Evolutionary conservation across 2,797 vertebrate genomes (phyloP).

Genomic region (Helicolenus hilgendorfi): DNA sequence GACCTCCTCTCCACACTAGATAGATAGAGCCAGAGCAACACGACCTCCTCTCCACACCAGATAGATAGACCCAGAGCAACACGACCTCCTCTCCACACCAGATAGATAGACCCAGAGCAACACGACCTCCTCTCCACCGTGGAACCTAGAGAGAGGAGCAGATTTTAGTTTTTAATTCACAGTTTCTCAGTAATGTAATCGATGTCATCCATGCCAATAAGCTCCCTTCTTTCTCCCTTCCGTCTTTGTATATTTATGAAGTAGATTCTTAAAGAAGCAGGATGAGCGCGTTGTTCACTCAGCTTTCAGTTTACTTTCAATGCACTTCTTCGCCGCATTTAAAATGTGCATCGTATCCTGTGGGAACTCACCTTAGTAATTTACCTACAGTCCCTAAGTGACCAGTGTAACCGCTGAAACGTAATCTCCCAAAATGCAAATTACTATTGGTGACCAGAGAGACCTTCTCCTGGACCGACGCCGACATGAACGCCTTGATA

Average conservation of each 20-base stretch:
- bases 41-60: fast-evolving
- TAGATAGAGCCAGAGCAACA: too few species aligned
- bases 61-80: too few species aligned
- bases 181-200: too few species aligned
- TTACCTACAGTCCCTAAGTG: not conserved
- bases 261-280: not conserved
- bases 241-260: not conserved
- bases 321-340: not conserved
- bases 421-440: not conserved
- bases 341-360: not conserved
- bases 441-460: not conserved
- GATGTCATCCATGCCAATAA: too few species aligned
- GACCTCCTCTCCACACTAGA: too few species aligned
- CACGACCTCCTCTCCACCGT: too few species aligned
- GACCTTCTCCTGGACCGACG: not conserved
- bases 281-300: not conserved
- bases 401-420: not conserved
- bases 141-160: too few species aligned
- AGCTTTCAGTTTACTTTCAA: not conserved
- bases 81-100: too few species aligned
- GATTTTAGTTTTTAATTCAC: too few species aligned
- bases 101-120: too few species aligned
- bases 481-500: not conserved
- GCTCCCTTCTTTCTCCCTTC: not conserved
- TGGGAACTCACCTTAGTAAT: not conserved